A percentile compares a stretch with the other conserved stretches of the same genome.
These are phyloP conservation scores for Etheostoma spectabile DNA, from an alignment of 2,113 vertebrate species.

Conservation along the genomic window DNA sequence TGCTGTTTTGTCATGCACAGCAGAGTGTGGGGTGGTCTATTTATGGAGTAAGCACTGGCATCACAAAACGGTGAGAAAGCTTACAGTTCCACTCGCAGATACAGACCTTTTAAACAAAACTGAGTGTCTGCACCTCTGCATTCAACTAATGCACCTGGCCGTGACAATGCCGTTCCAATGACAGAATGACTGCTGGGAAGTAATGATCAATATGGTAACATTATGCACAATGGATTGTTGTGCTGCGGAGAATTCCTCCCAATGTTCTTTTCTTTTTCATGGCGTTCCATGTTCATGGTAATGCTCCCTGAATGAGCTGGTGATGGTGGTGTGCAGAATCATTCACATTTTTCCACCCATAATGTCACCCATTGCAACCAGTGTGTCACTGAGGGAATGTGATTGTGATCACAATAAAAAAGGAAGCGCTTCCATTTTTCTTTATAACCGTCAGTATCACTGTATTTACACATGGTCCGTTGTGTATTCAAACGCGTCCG, in stretches of 20 bases:
- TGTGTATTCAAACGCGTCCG: background rate
- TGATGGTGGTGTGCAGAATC: background rate
- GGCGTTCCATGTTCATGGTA: background rate
- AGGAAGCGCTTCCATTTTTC: background rate
- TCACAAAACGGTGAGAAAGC: background rate
- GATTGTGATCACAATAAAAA: conserved; percentile 15
- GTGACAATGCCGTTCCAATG: conserved; percentile 19
- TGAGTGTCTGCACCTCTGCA: background rate
- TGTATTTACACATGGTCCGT: background rate
- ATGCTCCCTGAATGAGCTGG: background rate
- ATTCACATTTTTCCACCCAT: background rate
- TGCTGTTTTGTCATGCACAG: background rate
- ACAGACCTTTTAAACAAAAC: background rate
- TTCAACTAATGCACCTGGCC: background rate
- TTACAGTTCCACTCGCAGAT: background rate
- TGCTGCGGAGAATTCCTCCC: background rate
- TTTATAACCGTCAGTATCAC: background rate
- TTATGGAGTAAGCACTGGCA: background rate
- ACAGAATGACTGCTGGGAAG: conserved; percentile 30
- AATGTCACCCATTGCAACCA: too few species aligned
- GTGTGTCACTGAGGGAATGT: background rate
- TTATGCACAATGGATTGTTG: conserved; percentile 12
- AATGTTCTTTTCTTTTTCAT: background rate
- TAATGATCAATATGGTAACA: conserved; percentile 11
- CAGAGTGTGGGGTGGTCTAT: background rate